Evolutionary conservation across 2,797 vertebrate genomes (phyloP).

Genomic region (Rhinella marina): DNA sequence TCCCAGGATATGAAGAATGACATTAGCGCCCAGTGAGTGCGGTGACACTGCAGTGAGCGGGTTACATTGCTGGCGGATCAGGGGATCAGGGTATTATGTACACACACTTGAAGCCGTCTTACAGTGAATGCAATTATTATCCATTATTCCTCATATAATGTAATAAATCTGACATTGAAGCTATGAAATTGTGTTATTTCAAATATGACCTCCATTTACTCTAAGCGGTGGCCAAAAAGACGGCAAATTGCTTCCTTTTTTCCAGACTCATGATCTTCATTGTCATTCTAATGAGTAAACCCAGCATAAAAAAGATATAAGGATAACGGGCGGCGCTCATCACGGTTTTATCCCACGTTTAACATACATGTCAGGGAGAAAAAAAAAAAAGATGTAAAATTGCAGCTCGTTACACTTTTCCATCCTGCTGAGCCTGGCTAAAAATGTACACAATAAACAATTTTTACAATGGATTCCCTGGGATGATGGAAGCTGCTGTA

Average conservation of each 20-base stretch:
- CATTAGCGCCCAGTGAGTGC: neutral
- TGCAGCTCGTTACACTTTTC: no score
- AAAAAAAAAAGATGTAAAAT: no score
- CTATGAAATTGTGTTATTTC: conserved; percentile 44
- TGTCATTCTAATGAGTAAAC: conserved; percentile 20
- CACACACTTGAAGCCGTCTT: conserved; percentile 10
- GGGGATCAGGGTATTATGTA: conserved; percentile 22
- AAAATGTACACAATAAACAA: no score
- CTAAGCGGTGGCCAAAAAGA: neutral
- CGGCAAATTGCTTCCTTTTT: conserved; percentile 38
- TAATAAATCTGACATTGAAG: conserved; percentile 46
- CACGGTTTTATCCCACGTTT: no score
- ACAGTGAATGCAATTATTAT: conserved; percentile 30
- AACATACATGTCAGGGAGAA: no score
- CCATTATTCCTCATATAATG: conserved; percentile 43
- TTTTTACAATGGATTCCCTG: no score
- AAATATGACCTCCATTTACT: conserved; percentile 45
- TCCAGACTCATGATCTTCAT: conserved; percentile 3
- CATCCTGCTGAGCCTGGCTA: no score
- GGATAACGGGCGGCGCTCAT: no score
- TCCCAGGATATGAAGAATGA: conserved; percentile 10
- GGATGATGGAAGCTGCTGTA: no score
- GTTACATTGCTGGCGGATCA: neutral
- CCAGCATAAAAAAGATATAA: conserved; percentile 7
- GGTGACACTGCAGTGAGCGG: neutral